Evolutionary conservation across 2,888 invertebrate genomes (phyloP).

Genomic region (Metacarcinus magister): DNA sequence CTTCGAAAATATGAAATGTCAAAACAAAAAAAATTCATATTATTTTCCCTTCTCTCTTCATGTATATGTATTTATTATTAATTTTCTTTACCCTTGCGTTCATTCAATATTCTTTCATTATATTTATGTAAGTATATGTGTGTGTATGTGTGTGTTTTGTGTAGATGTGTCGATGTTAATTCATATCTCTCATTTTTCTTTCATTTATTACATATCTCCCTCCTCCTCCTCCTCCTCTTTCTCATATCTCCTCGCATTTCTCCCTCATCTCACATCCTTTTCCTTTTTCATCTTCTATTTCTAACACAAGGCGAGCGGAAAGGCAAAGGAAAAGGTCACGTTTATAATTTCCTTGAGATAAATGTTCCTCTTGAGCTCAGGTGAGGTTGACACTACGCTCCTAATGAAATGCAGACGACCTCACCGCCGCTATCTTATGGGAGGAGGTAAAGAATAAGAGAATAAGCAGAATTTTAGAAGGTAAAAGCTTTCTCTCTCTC

Average conservation of each 20-base stretch:
- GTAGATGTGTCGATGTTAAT: no score
- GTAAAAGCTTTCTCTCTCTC: not conserved
- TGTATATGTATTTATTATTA: no score
- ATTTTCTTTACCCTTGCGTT: no score
- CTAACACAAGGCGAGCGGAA: not conserved
- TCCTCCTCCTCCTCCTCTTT: not conserved
- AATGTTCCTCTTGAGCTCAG: not conserved
- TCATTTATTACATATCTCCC: not conserved
- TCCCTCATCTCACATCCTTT: not conserved
- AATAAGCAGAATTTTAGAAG: no score
- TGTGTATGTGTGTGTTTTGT: no score
- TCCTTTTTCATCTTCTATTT: not conserved
- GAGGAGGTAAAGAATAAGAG: not conserved
- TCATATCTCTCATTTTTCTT: not conserved
- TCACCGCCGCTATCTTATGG: not conserved
- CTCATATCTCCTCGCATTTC: not conserved
- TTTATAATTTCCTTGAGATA: not conserved
- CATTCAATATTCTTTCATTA: no score
- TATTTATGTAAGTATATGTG: no score
- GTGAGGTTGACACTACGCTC: not conserved
- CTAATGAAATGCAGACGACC: conserved; percentile 26
- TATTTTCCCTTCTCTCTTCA: no score
- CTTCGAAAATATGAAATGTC: no score
- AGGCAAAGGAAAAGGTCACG: not conserved
- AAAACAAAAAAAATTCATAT: no score